phyloP scores from a whole-genome alignment of 2,888 invertebrate species.

The Philonicus albiceps region DNA sequence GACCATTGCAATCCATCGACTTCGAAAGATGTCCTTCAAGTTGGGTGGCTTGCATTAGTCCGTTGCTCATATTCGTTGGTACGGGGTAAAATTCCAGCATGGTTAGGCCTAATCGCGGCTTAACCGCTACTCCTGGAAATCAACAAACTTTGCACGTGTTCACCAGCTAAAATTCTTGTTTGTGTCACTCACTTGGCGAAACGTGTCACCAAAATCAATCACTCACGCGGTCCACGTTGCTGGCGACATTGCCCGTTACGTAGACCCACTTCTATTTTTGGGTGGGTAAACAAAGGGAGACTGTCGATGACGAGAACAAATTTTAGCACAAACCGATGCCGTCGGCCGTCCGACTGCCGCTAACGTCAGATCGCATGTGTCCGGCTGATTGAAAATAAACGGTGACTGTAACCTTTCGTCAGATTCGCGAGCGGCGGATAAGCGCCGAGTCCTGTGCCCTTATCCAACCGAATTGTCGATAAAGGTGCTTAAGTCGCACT shows the following conservation, averaged over 20 bases:
- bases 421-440: slow-evolving; percentile 30
- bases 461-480: slow-evolving; percentile 38
- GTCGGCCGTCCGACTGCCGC: slow-evolving; percentile 57
- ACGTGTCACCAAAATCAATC: neutral
- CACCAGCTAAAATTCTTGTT: slow-evolving; percentile 6
- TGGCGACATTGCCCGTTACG: neutral
- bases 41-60: slow-evolving; percentile 45
- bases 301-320: neutral
- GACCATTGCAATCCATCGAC: slow-evolving; percentile 69
- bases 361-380: slow-evolving; percentile 61
- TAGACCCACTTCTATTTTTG: neutral
- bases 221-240: neutral
- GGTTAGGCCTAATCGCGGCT: slow-evolving; percentile 14
- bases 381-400: slow-evolving; percentile 42
- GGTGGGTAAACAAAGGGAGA: slow-evolving; percentile 6
- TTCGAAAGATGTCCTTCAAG: slow-evolving; percentile 63
- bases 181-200: slow-evolving; percentile 10
- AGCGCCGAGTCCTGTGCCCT: slow-evolving; percentile 16
- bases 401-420: slow-evolving; percentile 21
- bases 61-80: slow-evolving; percentile 55
- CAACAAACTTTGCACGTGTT: slow-evolving; percentile 5
- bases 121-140: slow-evolving; percentile 1
- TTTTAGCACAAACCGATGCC: neutral
- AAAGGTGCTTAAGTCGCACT: neutral
- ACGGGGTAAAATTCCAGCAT: slow-evolving; percentile 53